phyloP scores from a whole-genome alignment of 1,140 invertebrate genomes.

The Parasteatoda tepidariorum region DNA sequence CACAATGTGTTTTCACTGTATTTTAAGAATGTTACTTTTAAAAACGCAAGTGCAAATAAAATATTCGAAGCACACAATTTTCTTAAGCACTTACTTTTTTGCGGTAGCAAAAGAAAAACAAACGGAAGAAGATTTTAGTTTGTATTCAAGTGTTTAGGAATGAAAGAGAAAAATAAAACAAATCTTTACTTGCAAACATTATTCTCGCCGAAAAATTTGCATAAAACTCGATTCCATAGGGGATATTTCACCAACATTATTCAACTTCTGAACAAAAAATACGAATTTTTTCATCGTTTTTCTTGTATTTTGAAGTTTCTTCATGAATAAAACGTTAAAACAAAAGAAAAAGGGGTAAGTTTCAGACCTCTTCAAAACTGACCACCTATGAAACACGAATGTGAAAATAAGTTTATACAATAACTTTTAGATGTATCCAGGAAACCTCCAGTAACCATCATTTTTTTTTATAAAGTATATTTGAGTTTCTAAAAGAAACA shows the following conservation, averaged over 20 bases:
- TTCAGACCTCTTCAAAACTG: slow-evolving; percentile 4
- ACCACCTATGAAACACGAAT: slow-evolving; percentile 22
- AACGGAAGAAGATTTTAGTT: background rate
- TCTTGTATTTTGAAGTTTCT: background rate
- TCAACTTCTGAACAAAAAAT: background rate
- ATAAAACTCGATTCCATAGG: slow-evolving; percentile 39
- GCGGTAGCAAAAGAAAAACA: background rate
- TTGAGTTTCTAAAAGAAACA: too few relatives aligned
- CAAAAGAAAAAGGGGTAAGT: background rate
- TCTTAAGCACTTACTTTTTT: background rate
- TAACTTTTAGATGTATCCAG: too few relatives aligned
- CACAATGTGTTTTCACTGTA: too few relatives aligned
- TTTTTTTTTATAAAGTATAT: too few relatives aligned
- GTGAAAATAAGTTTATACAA: slow-evolving; percentile 7
- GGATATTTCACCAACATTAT: slow-evolving; percentile 15
- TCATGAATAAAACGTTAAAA: too few relatives aligned
- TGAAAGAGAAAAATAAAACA: background rate
- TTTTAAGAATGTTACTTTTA: too few relatives aligned
- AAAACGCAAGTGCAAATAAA: too few relatives aligned
- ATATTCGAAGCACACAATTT: too few relatives aligned
- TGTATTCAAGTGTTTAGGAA: background rate
- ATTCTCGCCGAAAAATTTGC: slow-evolving; percentile 47
- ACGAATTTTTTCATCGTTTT: background rate
- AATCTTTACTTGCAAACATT: slow-evolving; percentile 17
- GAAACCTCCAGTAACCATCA: too few relatives aligned